Conservation (phyloP, 2,888 invertebrate genomes). For the Dendrolimus pini region DNA sequence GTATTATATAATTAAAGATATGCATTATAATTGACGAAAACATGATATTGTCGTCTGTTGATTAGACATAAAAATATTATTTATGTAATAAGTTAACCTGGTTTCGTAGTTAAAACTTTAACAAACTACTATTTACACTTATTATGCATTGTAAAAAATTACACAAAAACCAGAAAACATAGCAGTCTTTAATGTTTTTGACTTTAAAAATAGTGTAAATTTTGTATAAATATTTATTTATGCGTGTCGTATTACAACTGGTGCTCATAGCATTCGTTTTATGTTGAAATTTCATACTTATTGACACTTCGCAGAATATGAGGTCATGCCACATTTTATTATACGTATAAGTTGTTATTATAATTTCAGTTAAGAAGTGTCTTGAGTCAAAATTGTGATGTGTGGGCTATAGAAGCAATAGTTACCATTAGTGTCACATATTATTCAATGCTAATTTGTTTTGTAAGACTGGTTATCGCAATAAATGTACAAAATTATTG, state of each 20-base stretch:
- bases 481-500: constrained; percentile 63
- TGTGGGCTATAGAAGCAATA: constrained; percentile 51
- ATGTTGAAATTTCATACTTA: constrained; percentile 9
- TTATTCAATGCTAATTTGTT: constrained; percentile 61
- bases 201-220: background rate
- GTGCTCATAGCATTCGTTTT: constrained; percentile 22
- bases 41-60: background rate
- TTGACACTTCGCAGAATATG: background rate
- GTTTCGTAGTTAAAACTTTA: no score
- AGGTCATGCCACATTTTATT: constrained; percentile 1
- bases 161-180: no score
- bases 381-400: constrained; percentile 56
- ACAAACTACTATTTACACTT: background rate
- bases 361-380: background rate
- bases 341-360: constrained; percentile 9
- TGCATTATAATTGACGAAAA: background rate
- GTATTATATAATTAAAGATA: no score
- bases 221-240: constrained; percentile 19
- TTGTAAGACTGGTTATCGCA: constrained; percentile 71
- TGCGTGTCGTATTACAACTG: constrained; percentile 7
- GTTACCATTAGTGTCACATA: constrained; percentile 64
- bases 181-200: background rate
- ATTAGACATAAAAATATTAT: background rate
- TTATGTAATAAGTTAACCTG: background rate
- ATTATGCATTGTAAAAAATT: background rate